Percentiles rank a stretch among this genome's conserved stretches.
These are phyloP conservation scores for Drosophila lutescens DNA, from an alignment of 2,888 invertebrate genomes.

Conservation along the genomic window DNA sequence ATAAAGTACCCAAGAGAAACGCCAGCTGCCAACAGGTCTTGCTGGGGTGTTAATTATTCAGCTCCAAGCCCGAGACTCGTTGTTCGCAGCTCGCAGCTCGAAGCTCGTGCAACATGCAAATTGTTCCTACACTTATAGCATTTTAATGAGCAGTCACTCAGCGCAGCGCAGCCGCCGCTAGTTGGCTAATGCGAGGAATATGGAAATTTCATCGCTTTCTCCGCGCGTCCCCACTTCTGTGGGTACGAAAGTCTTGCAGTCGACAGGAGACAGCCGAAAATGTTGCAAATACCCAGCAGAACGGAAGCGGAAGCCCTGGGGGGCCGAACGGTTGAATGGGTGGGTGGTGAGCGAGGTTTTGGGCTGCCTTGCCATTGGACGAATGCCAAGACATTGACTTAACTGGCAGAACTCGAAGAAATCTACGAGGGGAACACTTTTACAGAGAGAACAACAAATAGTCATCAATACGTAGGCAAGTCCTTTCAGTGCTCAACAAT, in stretches of 20 bases:
- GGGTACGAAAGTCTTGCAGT: slow-evolving; percentile 35
- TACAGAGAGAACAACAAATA: background rate
- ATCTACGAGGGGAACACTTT: background rate
- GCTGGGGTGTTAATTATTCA: slow-evolving; percentile 63
- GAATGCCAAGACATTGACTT: slow-evolving; percentile 54
- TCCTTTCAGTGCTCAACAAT: too few relatives aligned
- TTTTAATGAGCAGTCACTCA: slow-evolving; percentile 52
- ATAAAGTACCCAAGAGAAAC: slow-evolving; percentile 38
- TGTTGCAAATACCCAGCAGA: slow-evolving; percentile 45
- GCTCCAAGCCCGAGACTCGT: background rate
- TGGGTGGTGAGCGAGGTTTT: slow-evolving; percentile 14
- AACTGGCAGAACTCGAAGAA: slow-evolving; percentile 14
- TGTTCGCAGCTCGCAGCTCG: slow-evolving; percentile 14
- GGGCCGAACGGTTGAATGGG: slow-evolving; percentile 7
- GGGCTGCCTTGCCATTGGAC: slow-evolving; percentile 45
- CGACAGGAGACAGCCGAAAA: slow-evolving; percentile 40
- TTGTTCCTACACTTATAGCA: slow-evolving; percentile 66
- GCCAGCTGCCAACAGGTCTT: slow-evolving; percentile 53
- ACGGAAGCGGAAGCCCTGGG: slow-evolving; percentile 48
- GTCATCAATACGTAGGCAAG: background rate
- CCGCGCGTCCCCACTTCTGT: slow-evolving; percentile 17
- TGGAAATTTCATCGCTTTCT: slow-evolving; percentile 54
- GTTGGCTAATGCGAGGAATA: slow-evolving; percentile 62
- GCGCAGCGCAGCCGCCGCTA: slow-evolving; percentile 31
- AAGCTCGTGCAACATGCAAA: slow-evolving; percentile 66